Evolutionary conservation across 2,888 invertebrate genomes (phyloP), one percentile per base, ranked within the genome.

Genomic region (Arge pagana): DNA sequence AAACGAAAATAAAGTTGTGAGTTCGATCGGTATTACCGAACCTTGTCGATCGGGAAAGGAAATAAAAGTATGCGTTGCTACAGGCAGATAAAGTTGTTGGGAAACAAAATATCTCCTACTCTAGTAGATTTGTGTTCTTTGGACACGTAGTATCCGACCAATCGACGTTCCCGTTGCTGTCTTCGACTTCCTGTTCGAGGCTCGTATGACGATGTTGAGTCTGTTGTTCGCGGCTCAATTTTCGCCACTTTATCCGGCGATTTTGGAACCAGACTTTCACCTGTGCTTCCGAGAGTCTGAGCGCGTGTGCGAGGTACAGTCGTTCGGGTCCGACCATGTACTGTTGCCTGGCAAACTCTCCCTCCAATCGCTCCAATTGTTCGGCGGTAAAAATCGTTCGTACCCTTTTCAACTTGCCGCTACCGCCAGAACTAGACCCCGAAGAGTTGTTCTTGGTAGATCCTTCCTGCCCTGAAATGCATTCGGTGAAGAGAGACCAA

Each of bases 301-400:
- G 78, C 0, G 92, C 89, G 58, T 92, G 89, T 0, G 97, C 97
- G 50, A 97, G 80, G 77, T 96, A 96, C 3, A 94, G 83, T 54
- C 96, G 80, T 77, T 96, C 96, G 0, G 95, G 96, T 0, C 96
- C 96, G 8, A 97, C 96, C 96, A 97, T 96, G 79, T 97, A 97
- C 77, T 97, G 96, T 68, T 96, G 96, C 30, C 95, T 79, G 65
- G 96, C 94, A 69, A 97, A 97, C 79, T 96, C 96, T 0, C 91
- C 90, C 72, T 97, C 96, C 49, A 97, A 80, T 61, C 94, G 80
- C 74, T 97, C 96, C 62, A 97, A 78, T 77, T 97, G 96, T 66
- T 96, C 96, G 0, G 96, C 95, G 0, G 96, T 96, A 80, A 97
- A 97, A 66, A 97, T 97, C 0, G 96, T 97, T 18, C 97, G 81